Percentiles rank a stretch among this genome's conserved stretches.
phyloP scores from a whole-genome alignment of 2,888 invertebrate genomes.

The Yponomeuta sedellus region DNA sequence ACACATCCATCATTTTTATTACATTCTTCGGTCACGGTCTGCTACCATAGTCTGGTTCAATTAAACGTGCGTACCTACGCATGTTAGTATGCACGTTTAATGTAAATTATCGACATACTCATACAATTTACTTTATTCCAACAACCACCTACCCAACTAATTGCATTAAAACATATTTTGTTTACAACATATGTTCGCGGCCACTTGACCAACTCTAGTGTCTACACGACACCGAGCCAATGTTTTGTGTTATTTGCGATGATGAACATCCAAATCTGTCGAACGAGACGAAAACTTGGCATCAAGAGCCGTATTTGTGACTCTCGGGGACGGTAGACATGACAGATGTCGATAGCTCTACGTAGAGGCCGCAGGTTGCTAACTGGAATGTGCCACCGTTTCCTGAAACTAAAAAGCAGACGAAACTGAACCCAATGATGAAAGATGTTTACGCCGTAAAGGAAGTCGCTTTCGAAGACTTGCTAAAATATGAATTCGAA shows the following conservation, averaged over 20 bases:
- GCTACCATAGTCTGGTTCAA: background rate
- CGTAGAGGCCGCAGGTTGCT: background rate
- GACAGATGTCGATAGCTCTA: slow-evolving; percentile 6
- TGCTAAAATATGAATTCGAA: background rate
- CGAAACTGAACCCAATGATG: background rate
- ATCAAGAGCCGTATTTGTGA: slow-evolving; percentile 17
- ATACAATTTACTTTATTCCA: background rate
- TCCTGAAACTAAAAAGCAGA: slow-evolving; percentile 3
- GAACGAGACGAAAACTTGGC: slow-evolving; percentile 34
- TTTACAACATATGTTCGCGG: background rate
- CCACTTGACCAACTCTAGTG: background rate
- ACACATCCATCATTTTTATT: background rate
- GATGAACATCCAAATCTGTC: slow-evolving; percentile 35
- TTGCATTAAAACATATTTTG: background rate
- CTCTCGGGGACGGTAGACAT: slow-evolving; percentile 2
- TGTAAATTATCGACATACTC: too few species aligned
- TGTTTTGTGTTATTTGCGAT: slow-evolving; percentile 33
- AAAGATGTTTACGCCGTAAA: background rate
- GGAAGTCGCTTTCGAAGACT: background rate
- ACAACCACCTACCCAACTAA: background rate
- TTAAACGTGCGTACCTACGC: background rate
- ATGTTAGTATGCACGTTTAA: background rate
- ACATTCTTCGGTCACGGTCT: background rate
- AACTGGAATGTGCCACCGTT: background rate
- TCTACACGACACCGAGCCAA: slow-evolving; percentile 29